Base-by-base conservation (phyloP, 2,113 vertebrate species). In the Hemichromis elongatus region DNA sequence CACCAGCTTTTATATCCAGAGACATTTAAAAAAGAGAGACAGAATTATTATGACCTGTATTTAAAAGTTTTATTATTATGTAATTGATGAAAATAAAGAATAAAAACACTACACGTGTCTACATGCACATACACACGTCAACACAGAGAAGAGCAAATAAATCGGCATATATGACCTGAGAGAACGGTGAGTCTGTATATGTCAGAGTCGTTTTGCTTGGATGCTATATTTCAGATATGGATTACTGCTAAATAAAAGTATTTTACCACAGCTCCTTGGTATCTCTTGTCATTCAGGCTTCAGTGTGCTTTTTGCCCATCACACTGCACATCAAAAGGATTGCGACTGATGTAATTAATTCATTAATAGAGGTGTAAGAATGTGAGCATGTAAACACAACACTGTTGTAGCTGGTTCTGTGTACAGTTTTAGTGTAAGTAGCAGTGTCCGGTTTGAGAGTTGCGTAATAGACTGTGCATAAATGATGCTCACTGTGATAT, bases 1-100 rank as follows among this genome's bases (percentile, higher is more conserved):
- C 95, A 96, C 95, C 95, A 96, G 95, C 94, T 95, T 96, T 96
- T 96, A 90, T 96, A 95, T 90, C 83, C 86, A 92, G 92, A 91
- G 83, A 93, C 85, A 90, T 92, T 93, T 80, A 92, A 91, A 87
- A 83, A 83, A 35, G 33, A 13, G 33, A 3, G 11, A 66, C 19
- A 37, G 4, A 86, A 90, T 89, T 92, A 94, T 91, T 92, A 94
- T 91, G 93, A 94, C 87, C 88, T 93, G 81, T 93, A 93, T 94
- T 95, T 92, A 93, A 93, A 91, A 89, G 70, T 95, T 95, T 95
- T 94, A 91, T 75, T 92, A 92, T 89, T 82, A 57, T 87, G 80
- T 90, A 86, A 95, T 87, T 92, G 90, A 94, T 80, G 54, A 87
- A 86, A 89, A 83, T 86, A 84, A 40, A 16, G 18, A 68, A 52